Base-by-base conservation (phyloP, 2,113 vertebrate genomes). In the Alethe castanea region DNA sequence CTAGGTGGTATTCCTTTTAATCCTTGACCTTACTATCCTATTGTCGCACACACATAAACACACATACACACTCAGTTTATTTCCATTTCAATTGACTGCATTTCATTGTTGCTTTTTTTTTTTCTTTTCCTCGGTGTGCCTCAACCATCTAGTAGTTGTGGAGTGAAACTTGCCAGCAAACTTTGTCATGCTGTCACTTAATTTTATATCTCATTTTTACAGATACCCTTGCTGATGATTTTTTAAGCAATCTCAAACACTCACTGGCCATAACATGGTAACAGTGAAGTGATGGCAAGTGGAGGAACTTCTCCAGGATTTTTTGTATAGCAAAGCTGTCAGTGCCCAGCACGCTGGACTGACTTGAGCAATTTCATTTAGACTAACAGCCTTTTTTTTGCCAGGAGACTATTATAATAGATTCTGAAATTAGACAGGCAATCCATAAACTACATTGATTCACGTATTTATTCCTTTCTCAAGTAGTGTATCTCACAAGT, bases 371-470 rank as follows among this genome's bases (percentile, higher is more conserved):
- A 87, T 69, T 80, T 83, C 36, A 73, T 42, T 89, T 73, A 81
- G 26, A 60, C 18, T 54, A 81, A 65, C 36, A 84, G 14, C 15
- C 19, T 87, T 90, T 91, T 73, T 87, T 42, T 77, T 81, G 84
- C 10, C 36, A 8, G 23, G 26, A 73, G 13, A 87, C 65, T 77
- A 78, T 52, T 61, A 73, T 48, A 81, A 92, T 56, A 44, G 42
- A 64, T 90, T 69, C 54, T 87, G 69, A 92, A 92, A 92, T 87
- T 73, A 78, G 45, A 69, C 40, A 84, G 69, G 18, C 45, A 87
- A 78, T 87, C 54, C 40, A 65, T 84, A 78, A 84, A 47, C 5
- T 61, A 65, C 45, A 92, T 81, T 81, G 73, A 92, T 87, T 87
- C 69, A 65, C 50, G 22, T 69, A 65, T 84, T 85, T 78, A 44